Percentiles rank a stretch among this genome's conserved stretches.
These are phyloP conservation scores for Halictus quadricinctus DNA, from an alignment of 2,888 invertebrate genomes.

Conservation along the genomic window DNA sequence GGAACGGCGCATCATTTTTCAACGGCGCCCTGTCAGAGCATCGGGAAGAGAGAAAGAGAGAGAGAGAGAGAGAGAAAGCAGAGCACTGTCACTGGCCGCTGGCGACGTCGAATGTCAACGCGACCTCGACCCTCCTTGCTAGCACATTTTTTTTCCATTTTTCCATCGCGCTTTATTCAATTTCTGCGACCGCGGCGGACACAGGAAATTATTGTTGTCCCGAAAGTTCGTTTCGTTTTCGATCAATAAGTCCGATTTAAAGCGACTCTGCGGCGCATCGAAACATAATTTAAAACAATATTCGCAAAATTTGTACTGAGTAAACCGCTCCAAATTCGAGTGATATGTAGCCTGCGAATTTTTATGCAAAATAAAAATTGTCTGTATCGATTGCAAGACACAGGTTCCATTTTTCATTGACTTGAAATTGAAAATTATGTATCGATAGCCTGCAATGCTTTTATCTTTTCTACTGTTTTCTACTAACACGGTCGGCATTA, in stretches of 20 bases:
- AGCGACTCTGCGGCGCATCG: not conserved
- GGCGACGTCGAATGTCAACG: slow-evolving; percentile 75
- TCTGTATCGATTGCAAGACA: too few relatives aligned
- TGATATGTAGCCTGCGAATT: not conserved
- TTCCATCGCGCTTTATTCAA: slow-evolving; percentile 27
- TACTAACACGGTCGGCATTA: too few relatives aligned
- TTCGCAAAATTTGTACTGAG: too few relatives aligned
- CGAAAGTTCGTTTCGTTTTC: not conserved
- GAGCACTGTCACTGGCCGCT: slow-evolving; percentile 58
- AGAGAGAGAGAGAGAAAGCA: slow-evolving; percentile 28
- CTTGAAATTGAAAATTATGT: too few relatives aligned
- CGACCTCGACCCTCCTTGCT: slow-evolving; percentile 46
- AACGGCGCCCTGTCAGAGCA: slow-evolving; percentile 71
- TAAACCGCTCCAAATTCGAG: not conserved
- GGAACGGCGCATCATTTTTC: slow-evolving; percentile 80
- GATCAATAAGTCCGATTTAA: not conserved
- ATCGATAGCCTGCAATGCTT: too few relatives aligned
- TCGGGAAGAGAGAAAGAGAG: slow-evolving; percentile 39
- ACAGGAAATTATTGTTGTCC: not conserved
- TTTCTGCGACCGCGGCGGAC: not conserved
- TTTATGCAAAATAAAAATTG: too few relatives aligned
- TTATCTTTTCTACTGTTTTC: too few relatives aligned
- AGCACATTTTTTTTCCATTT: slow-evolving; percentile 46
- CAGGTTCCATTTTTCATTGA: too few relatives aligned
- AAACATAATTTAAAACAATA: not conserved